A percentile compares a stretch with the other conserved stretches of the same genome.
Conservation (phyloP, 1,140 invertebrate genomes). For the Tribolium castaneum region DNA sequence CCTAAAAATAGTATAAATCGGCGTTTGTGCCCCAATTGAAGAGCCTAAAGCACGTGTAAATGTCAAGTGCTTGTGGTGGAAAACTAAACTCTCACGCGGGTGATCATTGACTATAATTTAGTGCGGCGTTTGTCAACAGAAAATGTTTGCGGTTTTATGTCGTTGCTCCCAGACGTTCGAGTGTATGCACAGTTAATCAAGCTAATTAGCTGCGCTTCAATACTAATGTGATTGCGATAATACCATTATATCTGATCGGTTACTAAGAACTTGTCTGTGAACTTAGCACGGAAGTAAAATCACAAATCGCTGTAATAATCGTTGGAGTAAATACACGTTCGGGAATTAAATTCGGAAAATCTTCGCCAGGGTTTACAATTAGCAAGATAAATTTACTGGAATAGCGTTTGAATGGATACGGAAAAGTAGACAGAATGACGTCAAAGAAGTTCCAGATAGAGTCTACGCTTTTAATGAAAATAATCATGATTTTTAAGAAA, state of each 20-base stretch:
- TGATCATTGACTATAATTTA: conserved; percentile 18
- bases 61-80: not conserved
- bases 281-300: too few species aligned
- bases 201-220: not conserved
- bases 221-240: not conserved
- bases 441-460: not conserved
- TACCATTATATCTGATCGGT: not conserved
- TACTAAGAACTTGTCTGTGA: not conserved
- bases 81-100: not conserved
- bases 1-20: not conserved
- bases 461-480: not conserved
- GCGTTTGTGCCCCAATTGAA: too few species aligned
- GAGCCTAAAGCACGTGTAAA: not conserved
- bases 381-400: not conserved
- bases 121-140: not conserved
- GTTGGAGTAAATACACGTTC: not conserved
- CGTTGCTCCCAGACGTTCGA: not conserved
- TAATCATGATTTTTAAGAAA: not conserved
- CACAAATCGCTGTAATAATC: not conserved
- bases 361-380: not conserved
- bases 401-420: not conserved
- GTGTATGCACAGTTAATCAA: not conserved
- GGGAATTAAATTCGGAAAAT: not conserved
- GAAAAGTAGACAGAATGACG: not conserved
- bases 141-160: not conserved